phyloP scores from a whole-genome alignment of 53 echinoderm and acorn worm species.

The Hippasteria phrygiana region DNA sequence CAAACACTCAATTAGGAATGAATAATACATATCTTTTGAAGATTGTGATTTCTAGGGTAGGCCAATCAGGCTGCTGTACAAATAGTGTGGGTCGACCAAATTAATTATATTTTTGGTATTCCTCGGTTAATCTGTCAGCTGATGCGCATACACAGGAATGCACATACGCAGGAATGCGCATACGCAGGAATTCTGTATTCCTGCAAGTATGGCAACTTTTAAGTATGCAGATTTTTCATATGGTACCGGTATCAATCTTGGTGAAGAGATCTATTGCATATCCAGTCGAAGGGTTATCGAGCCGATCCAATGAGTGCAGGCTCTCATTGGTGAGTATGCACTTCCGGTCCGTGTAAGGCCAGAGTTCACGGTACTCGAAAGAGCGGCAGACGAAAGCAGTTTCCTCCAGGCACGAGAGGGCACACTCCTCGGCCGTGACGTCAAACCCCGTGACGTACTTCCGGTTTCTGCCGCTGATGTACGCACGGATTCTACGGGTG shows the following conservation, averaged over 20 bases:
- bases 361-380: slow-evolving; percentile 78
- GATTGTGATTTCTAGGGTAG: too few relatives aligned
- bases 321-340: slow-evolving; percentile 83
- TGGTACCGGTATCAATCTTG: slow-evolving; percentile 84
- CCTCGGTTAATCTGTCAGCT: too few relatives aligned
- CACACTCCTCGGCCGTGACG: slow-evolving; percentile 85
- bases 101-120: too few relatives aligned
- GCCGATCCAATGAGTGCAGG: slow-evolving; percentile 71
- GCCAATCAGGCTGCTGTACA: too few relatives aligned
- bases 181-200: not conserved
- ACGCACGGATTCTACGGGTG: slow-evolving; percentile 27
- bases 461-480: slow-evolving; percentile 65
- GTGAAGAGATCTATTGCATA: slow-evolving; percentile 77
- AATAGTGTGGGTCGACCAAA: too few relatives aligned
- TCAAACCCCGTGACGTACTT: slow-evolving; percentile 65
- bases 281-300: slow-evolving; percentile 19
- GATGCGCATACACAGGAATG: too few relatives aligned
- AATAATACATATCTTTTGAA: too few relatives aligned
- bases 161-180: too few relatives aligned
- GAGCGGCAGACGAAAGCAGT: slow-evolving; percentile 76
- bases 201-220: not conserved
- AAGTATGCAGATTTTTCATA: too few relatives aligned
- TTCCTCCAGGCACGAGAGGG: slow-evolving; percentile 72
- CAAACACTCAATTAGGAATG: too few relatives aligned
- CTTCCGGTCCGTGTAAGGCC: slow-evolving; percentile 67